Evolutionary conservation across 2,113 vertebrate genomes (phyloP).

Genomic region (Empidonax alnorum): DNA sequence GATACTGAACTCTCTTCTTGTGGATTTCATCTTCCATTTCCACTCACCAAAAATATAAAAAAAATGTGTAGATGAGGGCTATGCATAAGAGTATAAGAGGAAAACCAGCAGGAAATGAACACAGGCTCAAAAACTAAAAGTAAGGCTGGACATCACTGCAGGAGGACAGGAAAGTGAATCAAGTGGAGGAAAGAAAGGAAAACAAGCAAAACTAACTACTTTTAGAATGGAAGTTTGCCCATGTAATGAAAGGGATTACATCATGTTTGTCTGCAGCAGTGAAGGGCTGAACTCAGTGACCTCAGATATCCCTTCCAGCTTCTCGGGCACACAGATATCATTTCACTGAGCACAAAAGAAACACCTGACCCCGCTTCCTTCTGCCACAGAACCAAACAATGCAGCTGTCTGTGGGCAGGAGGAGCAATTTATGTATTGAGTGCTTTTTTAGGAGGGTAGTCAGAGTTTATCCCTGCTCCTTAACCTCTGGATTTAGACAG

Average conservation of each 20-base stretch:
- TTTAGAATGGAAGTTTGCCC: conserved; percentile 35
- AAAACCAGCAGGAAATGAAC: not conserved
- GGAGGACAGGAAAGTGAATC: not conserved
- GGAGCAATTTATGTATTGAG: not conserved
- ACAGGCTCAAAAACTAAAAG: not conserved
- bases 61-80: not conserved
- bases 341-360: conserved; percentile 47
- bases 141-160: not conserved
- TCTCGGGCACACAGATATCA: not conserved
- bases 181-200: not conserved
- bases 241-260: conserved; percentile 22
- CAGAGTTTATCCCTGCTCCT: not conserved
- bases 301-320: conserved; percentile 42
- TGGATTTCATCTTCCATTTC: not conserved
- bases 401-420: not conserved
- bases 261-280: conserved; percentile 35
- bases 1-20: not conserved
- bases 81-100: not conserved
- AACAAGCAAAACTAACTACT: conserved; percentile 18
- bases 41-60: not conserved
- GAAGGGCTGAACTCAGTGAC: conserved; percentile 11
- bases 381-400: not conserved
- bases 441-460: not conserved
- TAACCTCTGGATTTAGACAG: not conserved
- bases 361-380: not conserved